Evolutionary conservation across 2,888 invertebrate species (phyloP).

Genomic region (Acronicta leporina): DNA sequence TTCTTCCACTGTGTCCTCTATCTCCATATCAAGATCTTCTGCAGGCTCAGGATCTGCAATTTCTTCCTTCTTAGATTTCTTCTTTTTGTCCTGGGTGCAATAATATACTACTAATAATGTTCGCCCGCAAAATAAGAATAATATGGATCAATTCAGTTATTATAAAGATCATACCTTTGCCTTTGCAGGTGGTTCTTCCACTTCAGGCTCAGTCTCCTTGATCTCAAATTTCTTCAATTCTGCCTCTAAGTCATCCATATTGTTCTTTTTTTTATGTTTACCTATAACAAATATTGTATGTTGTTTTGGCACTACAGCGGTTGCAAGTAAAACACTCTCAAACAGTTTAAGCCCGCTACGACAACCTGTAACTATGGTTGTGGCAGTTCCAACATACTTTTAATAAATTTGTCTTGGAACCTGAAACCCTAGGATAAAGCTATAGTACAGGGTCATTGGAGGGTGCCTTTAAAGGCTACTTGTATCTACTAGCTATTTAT

Average conservation of each 20-base stretch:
- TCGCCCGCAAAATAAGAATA: background rate
- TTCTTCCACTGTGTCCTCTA: conserved; percentile 70
- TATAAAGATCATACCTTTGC: conserved; percentile 59
- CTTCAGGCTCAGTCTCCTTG: conserved; percentile 74
- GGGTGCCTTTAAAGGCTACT: too few species aligned
- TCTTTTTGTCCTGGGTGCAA: conserved; percentile 67
- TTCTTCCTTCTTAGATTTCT: conserved; percentile 60
- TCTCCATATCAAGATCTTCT: conserved; percentile 65
- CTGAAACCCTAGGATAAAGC: too few species aligned
- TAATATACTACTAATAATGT: background rate
- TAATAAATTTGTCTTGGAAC: too few species aligned
- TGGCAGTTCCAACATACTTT: too few species aligned
- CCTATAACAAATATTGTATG: conserved; percentile 60
- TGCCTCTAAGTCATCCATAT: conserved; percentile 83
- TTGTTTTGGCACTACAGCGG: too few species aligned
- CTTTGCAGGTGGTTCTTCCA: conserved; percentile 61
- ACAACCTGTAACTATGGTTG: too few species aligned
- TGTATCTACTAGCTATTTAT: too few species aligned
- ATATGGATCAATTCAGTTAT: background rate
- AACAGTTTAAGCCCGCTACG: too few species aligned
- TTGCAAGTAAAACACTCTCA: too few species aligned
- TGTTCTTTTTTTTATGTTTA: conserved; percentile 81
- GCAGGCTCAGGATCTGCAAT: conserved; percentile 61
- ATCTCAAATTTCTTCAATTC: conserved; percentile 84
- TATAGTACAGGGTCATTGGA: too few species aligned